A percentile compares a stretch with the other conserved stretches of the same genome.
phyloP scores from a whole-genome alignment of 2,113 vertebrate species.

The Notothenia coriiceps region DNA sequence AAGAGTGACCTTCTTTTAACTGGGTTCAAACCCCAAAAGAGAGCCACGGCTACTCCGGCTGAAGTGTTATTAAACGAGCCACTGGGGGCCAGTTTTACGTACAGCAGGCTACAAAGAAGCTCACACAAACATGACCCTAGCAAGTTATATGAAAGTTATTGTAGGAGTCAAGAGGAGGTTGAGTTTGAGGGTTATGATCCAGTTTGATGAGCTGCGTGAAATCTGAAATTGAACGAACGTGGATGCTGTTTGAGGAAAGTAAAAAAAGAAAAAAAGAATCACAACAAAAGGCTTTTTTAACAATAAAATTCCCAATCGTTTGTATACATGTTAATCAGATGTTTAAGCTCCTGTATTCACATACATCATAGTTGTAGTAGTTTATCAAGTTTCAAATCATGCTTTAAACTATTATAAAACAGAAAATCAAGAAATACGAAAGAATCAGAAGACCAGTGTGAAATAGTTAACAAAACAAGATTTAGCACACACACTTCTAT shows the following conservation, averaged over 20 bases:
- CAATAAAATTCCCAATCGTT: background rate
- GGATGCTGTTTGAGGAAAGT: background rate
- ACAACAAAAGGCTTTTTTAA: background rate
- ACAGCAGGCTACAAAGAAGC: background rate
- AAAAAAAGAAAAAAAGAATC: background rate
- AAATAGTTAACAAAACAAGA: too few species aligned
- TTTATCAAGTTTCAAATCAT: too few species aligned
- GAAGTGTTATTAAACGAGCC: background rate
- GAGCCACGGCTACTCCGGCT: constrained; percentile 9
- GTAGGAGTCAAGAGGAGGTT: too few species aligned
- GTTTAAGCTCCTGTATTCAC: background rate
- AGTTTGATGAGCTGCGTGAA: background rate
- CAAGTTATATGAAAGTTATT: too few species aligned
- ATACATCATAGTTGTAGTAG: too few species aligned
- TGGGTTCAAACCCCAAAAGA: background rate
- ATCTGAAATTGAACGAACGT: background rate
- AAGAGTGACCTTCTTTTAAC: too few species aligned
- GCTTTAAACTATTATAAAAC: too few species aligned
- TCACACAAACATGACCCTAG: too few species aligned
- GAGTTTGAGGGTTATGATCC: background rate
- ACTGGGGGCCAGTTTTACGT: background rate
- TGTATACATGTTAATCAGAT: constrained; percentile 17
- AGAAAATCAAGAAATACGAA: too few species aligned
- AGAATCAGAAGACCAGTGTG: too few species aligned
- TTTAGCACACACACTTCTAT: too few species aligned